Conservation (phyloP, 2,888 invertebrate species). For the Dasysyrphus albostriatus region DNA sequence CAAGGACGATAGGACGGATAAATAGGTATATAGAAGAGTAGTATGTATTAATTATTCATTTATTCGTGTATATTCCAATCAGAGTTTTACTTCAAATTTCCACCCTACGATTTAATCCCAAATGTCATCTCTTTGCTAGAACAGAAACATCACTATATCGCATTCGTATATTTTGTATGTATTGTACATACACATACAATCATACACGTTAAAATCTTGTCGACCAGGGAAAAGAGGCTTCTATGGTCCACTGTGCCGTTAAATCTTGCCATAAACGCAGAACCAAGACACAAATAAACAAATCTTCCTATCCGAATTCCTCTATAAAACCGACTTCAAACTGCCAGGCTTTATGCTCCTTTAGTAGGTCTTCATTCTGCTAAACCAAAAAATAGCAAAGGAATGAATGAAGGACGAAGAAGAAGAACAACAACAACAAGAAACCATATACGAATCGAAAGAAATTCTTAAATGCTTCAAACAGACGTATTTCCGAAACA, state of each 20-base stretch:
- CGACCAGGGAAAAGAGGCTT: conserved; percentile 38
- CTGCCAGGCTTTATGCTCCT: conserved; percentile 34
- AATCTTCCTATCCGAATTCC: conserved; percentile 67
- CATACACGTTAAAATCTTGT: conserved; percentile 41
- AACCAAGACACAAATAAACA: conserved; percentile 72
- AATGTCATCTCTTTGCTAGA: conserved; percentile 60
- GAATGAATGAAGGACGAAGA: conserved; percentile 6
- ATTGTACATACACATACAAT: not conserved
- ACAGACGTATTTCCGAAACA: conserved; percentile 74
- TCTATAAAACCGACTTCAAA: conserved; percentile 72
- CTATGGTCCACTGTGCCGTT: conserved; percentile 66
- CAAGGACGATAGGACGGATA: not conserved
- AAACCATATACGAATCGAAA: conserved; percentile 36
- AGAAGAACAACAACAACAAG: conserved; percentile 2
- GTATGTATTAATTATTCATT: conserved; percentile 73
- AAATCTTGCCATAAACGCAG: conserved; percentile 73
- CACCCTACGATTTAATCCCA: conserved; percentile 64
- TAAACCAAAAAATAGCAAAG: conserved; percentile 22
- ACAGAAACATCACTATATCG: not conserved
- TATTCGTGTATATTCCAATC: conserved; percentile 72
- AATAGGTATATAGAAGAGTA: not conserved
- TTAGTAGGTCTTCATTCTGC: conserved; percentile 6
- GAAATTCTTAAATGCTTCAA: conserved; percentile 75
- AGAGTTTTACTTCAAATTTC: conserved; percentile 52
- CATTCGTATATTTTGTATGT: not conserved